Conservation (phyloP, 2,797 vertebrate species). For the Acanthurus leucopareius region DNA sequence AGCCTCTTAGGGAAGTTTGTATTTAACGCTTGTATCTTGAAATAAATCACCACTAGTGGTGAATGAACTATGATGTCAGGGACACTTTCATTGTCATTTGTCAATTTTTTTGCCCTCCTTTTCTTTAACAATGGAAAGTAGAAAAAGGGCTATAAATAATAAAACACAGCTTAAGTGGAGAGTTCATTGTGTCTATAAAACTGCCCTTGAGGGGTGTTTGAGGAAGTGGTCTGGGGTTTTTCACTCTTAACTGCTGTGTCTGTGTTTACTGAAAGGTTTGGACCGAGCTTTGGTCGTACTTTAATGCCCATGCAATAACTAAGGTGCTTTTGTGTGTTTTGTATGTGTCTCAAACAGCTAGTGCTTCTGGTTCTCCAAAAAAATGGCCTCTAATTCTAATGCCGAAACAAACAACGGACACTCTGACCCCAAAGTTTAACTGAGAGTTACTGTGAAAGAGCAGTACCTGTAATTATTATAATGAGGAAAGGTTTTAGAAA, state of each 20-base stretch:
- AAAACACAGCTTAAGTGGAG: constrained; percentile 16
- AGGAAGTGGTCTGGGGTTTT: constrained; percentile 73
- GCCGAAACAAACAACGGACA: constrained; percentile 63
- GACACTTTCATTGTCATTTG: neutral
- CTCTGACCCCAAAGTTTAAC: constrained; percentile 59
- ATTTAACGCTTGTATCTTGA: neutral
- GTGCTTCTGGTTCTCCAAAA: constrained; percentile 44
- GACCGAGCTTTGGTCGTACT: constrained; percentile 58
- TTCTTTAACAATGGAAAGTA: neutral
- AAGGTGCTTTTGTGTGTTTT: constrained; percentile 26
- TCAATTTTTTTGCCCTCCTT: neutral
- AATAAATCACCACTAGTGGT: neutral
- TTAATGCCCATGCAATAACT: constrained; percentile 37
- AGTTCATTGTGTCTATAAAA: constrained; percentile 54
- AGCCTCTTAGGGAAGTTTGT: neutral
- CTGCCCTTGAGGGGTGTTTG: constrained; percentile 43
- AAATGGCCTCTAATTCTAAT: constrained; percentile 45
- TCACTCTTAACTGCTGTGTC: constrained; percentile 71
- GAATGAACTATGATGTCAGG: neutral
- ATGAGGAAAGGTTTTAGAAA: constrained; percentile 65
- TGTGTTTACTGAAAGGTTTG: constrained; percentile 74
- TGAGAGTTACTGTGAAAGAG: constrained; percentile 49
- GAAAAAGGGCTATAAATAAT: constrained; percentile 13
- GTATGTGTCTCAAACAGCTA: constrained; percentile 29
- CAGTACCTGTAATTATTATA: constrained; percentile 71